Evolutionary conservation across 2,888 invertebrate genomes (phyloP), one percentile per base, ranked within the genome.

Genomic region (Eupithecia subumbrata): DNA sequence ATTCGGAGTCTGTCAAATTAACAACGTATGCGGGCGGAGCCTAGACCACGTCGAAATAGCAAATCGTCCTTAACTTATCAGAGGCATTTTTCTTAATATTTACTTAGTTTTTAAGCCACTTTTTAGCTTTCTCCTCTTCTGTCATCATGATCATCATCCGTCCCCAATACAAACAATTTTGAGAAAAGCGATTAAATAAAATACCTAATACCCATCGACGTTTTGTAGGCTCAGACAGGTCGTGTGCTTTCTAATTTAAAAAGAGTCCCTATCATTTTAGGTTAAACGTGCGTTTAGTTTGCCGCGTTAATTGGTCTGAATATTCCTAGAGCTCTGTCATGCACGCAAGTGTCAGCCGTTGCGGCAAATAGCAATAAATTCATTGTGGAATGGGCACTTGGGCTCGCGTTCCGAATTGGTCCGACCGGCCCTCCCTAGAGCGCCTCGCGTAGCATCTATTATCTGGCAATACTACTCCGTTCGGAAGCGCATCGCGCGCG

Each of bases 361-460:
- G 89, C 89, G 91, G 89, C 90, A 87, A 91, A 89, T 90, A 90
- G 90, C 90, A 88, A 92, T 94, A 94, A 94, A 94, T 93, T 93
- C 91, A 93, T 93, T 92, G 92, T 92, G 91, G 93, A 93, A 93
- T 91, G 89, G 90, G 87, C 89, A 88, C 86, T 87, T 90, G 89
- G 90, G 87, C 88, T 88, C 87, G 87, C 89, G 89, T 86, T 89
- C 89, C 22, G 89, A 94, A 92, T 92, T 92, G 90, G 94, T 91
- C 90, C 93, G 91, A 8, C 64, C 30, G 89, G 90, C 89, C 94
- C 92, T 92, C 93, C 93, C 85, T 82, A 88, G 83, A 89, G 92
- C 89, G 94, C 94, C 93, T 85, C 92, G 92, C 91, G 89, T 87
- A 87, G 80, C 81, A 85, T 86, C 86, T 89, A 87, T 89, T 90